Base-by-base conservation (phyloP, 92 coral and sea anemone genomes). In the Epizoanthus rinbou region DNA sequence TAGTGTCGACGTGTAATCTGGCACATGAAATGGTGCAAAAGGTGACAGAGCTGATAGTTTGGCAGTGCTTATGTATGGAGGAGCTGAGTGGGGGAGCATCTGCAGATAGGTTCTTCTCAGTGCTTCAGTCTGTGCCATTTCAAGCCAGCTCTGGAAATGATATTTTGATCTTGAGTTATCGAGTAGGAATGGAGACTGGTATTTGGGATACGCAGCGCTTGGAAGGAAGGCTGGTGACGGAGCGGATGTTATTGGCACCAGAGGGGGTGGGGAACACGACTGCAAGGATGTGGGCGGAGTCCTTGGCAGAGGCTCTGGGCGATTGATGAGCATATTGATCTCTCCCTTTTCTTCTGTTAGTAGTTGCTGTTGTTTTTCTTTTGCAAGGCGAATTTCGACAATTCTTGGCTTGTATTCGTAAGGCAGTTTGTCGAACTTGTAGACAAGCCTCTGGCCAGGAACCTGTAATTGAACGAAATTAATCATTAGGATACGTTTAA, bases 341-440 rank as follows among this genome's bases (percentile, higher is more conserved):
- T 18, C 21, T 14, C 19, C 5, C 43, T 54, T 39, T 33, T 53
- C 65, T 13, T 39, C 50, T 13, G 14, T 24, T 74, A 53, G 64
- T 33, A 25, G 65, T 7, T 4, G 35, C 28, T 78, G 72, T 8
- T 37, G 57, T 35, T 71, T 63, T 24, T 78, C 70, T 17, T 78
- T 78, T 22, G 70, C 59, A 41, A 37, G 71, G 6, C 82, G 82
- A 41, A 78, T 78, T 33, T 19, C 71, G 19, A 78, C 82, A 10
- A 78, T 78, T 78, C 72, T 41, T 41, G 82, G 82, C 57, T 78
- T 62, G 59, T 78, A 78, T 57, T 78, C 82, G 21, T 78, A 78
- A 9, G 82, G 82, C 23, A 78, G 71, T 66, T 78, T 78, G 82
- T 78, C 59, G 10, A 78, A 78, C 64, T 78, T 78, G 70, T 78